A percentile compares a stretch with the other conserved stretches of the same genome.
Conservation (phyloP, 2,888 invertebrate genomes). For the Exocentrus adspersus region DNA sequence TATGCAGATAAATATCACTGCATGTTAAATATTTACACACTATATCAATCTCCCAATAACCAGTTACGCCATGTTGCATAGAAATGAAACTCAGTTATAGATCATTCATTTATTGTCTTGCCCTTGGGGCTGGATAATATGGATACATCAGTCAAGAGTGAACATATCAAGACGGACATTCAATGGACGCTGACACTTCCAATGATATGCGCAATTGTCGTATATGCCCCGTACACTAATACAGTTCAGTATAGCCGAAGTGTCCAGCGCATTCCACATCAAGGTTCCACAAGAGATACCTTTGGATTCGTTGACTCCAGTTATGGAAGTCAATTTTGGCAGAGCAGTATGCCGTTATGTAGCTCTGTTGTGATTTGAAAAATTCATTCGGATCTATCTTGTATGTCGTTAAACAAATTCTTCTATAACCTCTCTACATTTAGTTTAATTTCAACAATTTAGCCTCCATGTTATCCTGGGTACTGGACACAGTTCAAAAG, state of each 20-base stretch:
- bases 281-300: conserved; percentile 24
- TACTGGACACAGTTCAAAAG: too few relatives aligned
- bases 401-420: too few relatives aligned
- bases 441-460: too few relatives aligned
- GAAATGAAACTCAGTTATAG: conserved; percentile 50
- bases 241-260: conserved; percentile 50
- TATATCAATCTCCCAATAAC: background rate
- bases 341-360: conserved; percentile 28
- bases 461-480: too few relatives aligned
- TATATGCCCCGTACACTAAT: conserved; percentile 46
- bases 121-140: conserved; percentile 62
- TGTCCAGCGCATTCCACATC: conserved; percentile 40
- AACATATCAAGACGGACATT: conserved; percentile 62
- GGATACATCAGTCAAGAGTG: conserved; percentile 64
- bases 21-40: background rate
- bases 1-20: background rate
- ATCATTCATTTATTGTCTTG: conserved; percentile 65
- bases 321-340: background rate
- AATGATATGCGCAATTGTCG: conserved; percentile 61
- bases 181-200: conserved; percentile 62
- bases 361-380: too few relatives aligned
- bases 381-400: too few relatives aligned
- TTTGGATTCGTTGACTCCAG: too few relatives aligned
- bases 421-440: too few relatives aligned
- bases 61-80: background rate